Conservation (phyloP, 1,140 invertebrate genomes). For the Subanguina moxae region DNA sequence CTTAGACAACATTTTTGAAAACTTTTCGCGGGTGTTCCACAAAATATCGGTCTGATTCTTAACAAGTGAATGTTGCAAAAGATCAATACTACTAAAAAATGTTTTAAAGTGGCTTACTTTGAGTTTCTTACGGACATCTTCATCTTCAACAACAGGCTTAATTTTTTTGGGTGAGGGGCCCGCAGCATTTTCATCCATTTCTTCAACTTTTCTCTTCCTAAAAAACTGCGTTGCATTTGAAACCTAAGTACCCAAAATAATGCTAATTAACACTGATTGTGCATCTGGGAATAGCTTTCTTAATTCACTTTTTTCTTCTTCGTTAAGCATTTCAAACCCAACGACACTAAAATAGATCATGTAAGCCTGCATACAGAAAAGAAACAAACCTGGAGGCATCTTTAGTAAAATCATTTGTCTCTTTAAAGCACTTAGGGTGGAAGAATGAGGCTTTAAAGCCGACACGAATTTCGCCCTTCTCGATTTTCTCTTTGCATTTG, state of each 20-base stretch:
- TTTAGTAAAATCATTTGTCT: constrained; percentile 22
- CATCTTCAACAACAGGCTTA: constrained; percentile 56
- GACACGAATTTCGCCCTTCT: constrained; percentile 58
- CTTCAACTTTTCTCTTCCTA: constrained; percentile 18
- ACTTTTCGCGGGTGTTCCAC: constrained; percentile 37
- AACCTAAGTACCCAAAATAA: background rate
- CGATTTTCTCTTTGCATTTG: constrained; percentile 71
- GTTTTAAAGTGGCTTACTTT: constrained; percentile 20
- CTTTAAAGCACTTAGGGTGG: constrained; percentile 41
- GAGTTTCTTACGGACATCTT: constrained; percentile 13
- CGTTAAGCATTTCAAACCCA: constrained; percentile 71
- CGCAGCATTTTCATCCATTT: background rate
- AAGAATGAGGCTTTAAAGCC: constrained; percentile 33
- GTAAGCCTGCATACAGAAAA: constrained; percentile 1
- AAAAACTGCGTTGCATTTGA: background rate
- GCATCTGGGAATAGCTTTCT: constrained; percentile 69
- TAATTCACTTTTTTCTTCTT: constrained; percentile 72
- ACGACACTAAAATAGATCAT: constrained; percentile 64
- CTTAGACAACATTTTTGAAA: constrained; percentile 49
- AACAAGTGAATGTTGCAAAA: constrained; percentile 3
- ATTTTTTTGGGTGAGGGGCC: constrained; percentile 60
- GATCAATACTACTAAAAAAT: background rate
- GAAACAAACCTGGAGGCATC: constrained; percentile 2
- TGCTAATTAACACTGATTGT: constrained; percentile 39
- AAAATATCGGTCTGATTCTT: constrained; percentile 48